Evolutionary conservation across 2,888 invertebrate genomes (phyloP).

Genomic region (Helleia helle): DNA sequence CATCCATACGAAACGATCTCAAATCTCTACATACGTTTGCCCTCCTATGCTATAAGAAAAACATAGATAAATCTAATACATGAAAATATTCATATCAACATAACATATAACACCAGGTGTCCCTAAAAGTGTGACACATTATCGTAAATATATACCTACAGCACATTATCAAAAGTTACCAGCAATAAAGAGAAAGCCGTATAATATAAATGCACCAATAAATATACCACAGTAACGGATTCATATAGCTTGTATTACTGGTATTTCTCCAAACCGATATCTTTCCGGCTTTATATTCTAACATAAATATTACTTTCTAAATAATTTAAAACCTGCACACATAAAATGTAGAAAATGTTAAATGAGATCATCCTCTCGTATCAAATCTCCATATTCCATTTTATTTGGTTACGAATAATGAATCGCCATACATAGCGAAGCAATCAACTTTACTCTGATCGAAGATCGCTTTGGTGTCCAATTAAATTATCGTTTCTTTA

Average conservation of each 20-base stretch:
- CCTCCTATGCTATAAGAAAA: too few relatives aligned
- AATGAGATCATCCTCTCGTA: slow-evolving; percentile 12
- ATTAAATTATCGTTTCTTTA: slow-evolving; percentile 4
- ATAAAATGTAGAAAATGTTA: slow-evolving; percentile 9
- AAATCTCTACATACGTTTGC: too few relatives aligned
- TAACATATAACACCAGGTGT: background rate
- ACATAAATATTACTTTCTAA: slow-evolving; percentile 11
- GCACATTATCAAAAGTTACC: background rate
- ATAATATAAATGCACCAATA: slow-evolving; percentile 1
- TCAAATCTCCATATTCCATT: slow-evolving; percentile 8
- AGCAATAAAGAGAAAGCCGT: slow-evolving; percentile 6
- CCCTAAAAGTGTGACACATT: background rate
- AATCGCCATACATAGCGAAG: slow-evolving; percentile 7
- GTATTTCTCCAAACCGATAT: slow-evolving; percentile 7
- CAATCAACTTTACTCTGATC: slow-evolving; percentile 3
- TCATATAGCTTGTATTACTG: slow-evolving; percentile 6
- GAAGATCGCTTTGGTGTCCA: background rate
- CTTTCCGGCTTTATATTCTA: slow-evolving; percentile 7
- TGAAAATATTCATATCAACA: background rate
- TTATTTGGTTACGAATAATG: slow-evolving; percentile 6
- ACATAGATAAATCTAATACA: too few relatives aligned
- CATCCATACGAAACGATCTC: too few relatives aligned
- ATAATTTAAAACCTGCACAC: slow-evolving; percentile 10
- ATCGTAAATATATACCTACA: background rate
- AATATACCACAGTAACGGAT: slow-evolving; percentile 5